Base-by-base conservation (phyloP, 1,140 invertebrate species). In the Eriocheir sinensis region DNA sequence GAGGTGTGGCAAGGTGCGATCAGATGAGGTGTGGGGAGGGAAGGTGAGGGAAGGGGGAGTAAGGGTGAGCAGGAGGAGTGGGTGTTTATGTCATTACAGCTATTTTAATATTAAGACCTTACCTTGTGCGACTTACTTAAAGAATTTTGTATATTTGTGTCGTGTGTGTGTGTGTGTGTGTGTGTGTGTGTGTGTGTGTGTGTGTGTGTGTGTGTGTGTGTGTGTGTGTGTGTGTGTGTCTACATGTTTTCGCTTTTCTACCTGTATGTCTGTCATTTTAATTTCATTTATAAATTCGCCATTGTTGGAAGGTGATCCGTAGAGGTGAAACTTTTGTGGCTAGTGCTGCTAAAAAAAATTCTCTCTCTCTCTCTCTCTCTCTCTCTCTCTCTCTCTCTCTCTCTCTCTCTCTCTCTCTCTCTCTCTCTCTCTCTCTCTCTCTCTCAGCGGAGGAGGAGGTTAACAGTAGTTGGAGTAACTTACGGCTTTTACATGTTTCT, bases 121-220 rank as follows among this genome's bases (percentile, higher is more conserved):
- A n/a, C 60, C 21, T 4, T 72, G 60, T 72, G 60, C n/a, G 60
- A n/a, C n/a, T n/a, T n/a, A n/a, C n/a, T n/a, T n/a, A n/a, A n/a
- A n/a, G n/a, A n/a, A n/a, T n/a, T 86, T 30, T 86, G 83, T 86
- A 34, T 86, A 34, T 86, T 30, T 86, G 60, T 72, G 60, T 72
- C 36, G 83, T 86, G 83, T 86, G 83, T 86, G 83, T 86, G 83
- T 86, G 83, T 86, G 83, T 86, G 83, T 86, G 83, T 86, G 83
- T 86, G 83, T 86, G 83, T 86, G 83, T 86, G 83, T 86, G 83
- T 86, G 83, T 86, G 83, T 86, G 83, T 86, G 83, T 86, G 83
- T 86, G 83, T 86, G 83, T 86, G 83, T 86, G 83, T 86, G 83
- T 85, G 81, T 85, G 81, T 85, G 81, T 85, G 81, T 85, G 81